A percentile compares a stretch with the other conserved stretches of the same genome.
These are phyloP conservation scores for Drosophila nr. medialis DNA, from an alignment of 2,888 invertebrate genomes.

Conservation along the genomic window DNA sequence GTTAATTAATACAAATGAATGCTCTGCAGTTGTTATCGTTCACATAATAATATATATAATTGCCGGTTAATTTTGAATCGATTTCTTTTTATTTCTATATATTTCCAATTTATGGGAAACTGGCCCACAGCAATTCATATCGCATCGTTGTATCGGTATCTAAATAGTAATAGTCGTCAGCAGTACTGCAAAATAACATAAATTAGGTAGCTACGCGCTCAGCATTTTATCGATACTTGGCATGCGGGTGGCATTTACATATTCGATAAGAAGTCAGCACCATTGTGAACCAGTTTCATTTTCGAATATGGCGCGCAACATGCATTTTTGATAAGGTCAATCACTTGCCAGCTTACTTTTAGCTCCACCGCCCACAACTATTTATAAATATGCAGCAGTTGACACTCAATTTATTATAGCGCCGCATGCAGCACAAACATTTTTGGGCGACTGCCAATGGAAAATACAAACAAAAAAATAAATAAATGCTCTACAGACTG, in stretches of 20 bases:
- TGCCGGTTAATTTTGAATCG: neutral
- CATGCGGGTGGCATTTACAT: neutral
- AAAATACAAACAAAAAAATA: conserved; percentile 5
- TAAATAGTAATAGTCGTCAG: neutral
- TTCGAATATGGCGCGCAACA: conserved; percentile 11
- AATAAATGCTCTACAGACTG: conserved; percentile 33
- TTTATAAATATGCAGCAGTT: conserved; percentile 47
- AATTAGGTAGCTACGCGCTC: neutral
- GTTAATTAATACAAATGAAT: conserved; percentile 28
- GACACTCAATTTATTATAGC: conserved; percentile 57
- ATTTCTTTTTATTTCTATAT: neutral
- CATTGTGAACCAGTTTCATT: conserved; percentile 2
- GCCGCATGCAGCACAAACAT: conserved; percentile 28
- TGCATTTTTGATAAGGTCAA: conserved; percentile 15
- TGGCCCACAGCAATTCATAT: conserved; percentile 47
- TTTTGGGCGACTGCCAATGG: conserved; percentile 62
- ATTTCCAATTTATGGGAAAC: conserved; percentile 44
- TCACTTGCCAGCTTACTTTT: conserved; percentile 5
- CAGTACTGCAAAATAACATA: conserved; percentile 7
- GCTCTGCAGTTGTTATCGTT: conserved; percentile 40
- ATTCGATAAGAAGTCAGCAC: conserved; percentile 15
- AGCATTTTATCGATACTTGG: neutral
- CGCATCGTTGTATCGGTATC: conserved; percentile 33
- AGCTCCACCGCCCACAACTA: conserved; percentile 4
- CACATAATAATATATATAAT: neutral